Conservation (phyloP, 2,888 invertebrate species). For the Mythimna albipuncta region DNA sequence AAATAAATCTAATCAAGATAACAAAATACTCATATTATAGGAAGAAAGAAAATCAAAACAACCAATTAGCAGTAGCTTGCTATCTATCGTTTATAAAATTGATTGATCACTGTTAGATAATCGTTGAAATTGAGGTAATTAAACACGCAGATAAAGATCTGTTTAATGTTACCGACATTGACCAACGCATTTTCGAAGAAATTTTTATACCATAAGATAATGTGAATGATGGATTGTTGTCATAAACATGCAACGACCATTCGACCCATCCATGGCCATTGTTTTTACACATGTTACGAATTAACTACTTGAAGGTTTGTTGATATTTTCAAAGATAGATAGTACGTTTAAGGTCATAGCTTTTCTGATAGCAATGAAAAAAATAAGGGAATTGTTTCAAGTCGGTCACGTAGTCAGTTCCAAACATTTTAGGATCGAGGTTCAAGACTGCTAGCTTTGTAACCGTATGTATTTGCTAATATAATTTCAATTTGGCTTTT, state of each 20-base stretch:
- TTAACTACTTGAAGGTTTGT: neutral
- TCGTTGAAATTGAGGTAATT: slow-evolving; percentile 14
- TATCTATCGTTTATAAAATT: neutral
- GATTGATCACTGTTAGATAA: slow-evolving; percentile 6
- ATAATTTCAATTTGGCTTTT: neutral
- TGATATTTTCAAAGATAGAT: slow-evolving; percentile 12
- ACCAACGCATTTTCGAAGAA: neutral
- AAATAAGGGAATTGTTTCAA: neutral
- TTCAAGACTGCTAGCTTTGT: no score
- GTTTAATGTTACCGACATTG: neutral
- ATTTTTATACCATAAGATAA: neutral
- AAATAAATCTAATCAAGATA: slow-evolving; percentile 7
- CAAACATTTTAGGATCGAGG: neutral
- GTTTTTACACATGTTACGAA: neutral
- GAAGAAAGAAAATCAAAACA: slow-evolving; percentile 6
- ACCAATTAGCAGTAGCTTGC: neutral
- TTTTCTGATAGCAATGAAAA: neutral
- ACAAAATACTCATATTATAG: neutral
- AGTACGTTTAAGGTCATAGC: slow-evolving; percentile 7
- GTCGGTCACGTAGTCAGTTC: neutral
- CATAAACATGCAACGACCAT: neutral
- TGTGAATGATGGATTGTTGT: neutral
- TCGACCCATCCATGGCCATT: neutral
- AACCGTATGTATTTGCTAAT: neutral
- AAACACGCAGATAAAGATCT: slow-evolving; percentile 6